A percentile compares a stretch with the other conserved stretches of the same genome.
These are phyloP conservation scores for Hermatobates lingyangjiaoensis DNA, from an alignment of 1,140 invertebrate genomes.

Conservation along the genomic window DNA sequence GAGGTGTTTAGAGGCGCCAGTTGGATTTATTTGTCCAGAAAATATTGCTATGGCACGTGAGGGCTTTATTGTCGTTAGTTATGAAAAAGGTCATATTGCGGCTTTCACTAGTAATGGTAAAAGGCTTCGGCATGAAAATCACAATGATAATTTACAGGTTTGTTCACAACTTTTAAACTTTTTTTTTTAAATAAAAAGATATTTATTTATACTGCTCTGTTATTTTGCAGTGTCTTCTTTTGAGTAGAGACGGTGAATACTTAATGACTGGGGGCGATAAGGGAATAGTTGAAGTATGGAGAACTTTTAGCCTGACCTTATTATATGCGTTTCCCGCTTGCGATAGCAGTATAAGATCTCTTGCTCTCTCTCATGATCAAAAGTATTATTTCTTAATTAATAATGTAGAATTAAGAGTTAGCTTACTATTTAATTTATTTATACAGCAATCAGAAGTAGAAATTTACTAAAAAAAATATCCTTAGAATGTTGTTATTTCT, in stretches of 20 bases:
- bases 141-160: conserved; percentile 92
- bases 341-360: conserved; percentile 77
- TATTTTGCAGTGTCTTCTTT: conserved; percentile 58
- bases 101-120: conserved; percentile 86
- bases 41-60: conserved; percentile 85
- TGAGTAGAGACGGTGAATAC: conserved; percentile 96
- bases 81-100: conserved; percentile 76
- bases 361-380: conserved; percentile 91
- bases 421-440: no score
- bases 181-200: no score
- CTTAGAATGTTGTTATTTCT: no score
- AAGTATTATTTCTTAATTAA: conserved; percentile 47
- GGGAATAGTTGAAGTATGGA: conserved; percentile 94
- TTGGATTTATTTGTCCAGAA: conserved; percentile 64
- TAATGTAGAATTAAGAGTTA: not conserved
- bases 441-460: no score
- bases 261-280: conserved; percentile 90
- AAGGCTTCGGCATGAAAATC: conserved; percentile 64
- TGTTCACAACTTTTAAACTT: no score
- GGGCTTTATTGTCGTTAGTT: conserved; percentile 88
- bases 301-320: conserved; percentile 88
- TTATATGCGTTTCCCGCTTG: conserved; percentile 94
- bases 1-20: conserved; percentile 65
- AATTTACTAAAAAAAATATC: no score
- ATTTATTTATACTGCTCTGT: no score